Evolutionary conservation across 2,113 vertebrate genomes (phyloP).

Genomic region (Tychaedon coryphoeus): DNA sequence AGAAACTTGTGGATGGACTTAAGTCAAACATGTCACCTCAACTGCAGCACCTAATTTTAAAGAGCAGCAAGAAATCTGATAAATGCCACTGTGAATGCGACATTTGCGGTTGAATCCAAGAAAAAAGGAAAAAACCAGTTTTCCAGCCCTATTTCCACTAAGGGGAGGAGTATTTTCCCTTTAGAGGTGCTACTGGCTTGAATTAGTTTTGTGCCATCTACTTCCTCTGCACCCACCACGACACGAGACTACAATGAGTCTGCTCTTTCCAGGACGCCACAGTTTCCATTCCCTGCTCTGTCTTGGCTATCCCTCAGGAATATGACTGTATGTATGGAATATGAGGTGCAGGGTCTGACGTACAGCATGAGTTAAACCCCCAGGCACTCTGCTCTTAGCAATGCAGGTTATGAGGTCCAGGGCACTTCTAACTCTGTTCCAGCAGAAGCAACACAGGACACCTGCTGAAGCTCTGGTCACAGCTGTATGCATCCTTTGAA

Average conservation of each 20-base stretch:
- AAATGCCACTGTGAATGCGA: neutral
- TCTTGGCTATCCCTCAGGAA: neutral
- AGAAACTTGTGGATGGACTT: neutral
- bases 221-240: rapidly evolving
- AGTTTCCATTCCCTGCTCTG: neutral
- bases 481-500: neutral
- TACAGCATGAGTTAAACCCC: neutral
- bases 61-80: neutral
- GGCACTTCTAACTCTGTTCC: neutral
- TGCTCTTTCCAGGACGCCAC: neutral
- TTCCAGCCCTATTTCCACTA: neutral
- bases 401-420: neutral
- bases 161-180: neutral
- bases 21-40: neutral
- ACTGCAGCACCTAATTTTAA: neutral
- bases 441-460: neutral
- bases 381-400: neutral
- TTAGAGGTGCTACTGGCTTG: neutral
- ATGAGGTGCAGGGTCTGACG: neutral
- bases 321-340: neutral
- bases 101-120: neutral
- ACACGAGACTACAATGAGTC: neutral
- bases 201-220: rapidly evolving
- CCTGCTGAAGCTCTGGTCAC: neutral
- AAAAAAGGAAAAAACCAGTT: neutral